Percentiles rank a stretch among this genome's conserved stretches.
These are phyloP conservation scores for Ditula angustiorana DNA, from an alignment of 2,888 invertebrate genomes.

Conservation along the genomic window DNA sequence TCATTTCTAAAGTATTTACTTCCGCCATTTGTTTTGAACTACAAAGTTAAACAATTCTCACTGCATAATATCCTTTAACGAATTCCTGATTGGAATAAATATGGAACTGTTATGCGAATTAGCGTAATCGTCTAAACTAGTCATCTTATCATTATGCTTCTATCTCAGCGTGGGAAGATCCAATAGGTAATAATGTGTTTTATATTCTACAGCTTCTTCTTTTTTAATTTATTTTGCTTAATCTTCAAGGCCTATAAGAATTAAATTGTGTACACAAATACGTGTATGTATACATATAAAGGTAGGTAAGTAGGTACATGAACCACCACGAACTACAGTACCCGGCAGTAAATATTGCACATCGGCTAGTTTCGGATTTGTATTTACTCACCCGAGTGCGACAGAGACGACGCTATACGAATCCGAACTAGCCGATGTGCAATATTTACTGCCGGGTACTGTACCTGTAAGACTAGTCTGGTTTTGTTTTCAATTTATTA, in stretches of 20 bases:
- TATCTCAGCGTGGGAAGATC: conserved; percentile 21
- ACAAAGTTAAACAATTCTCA: conserved; percentile 47
- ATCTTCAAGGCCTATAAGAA: background rate
- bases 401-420: no score
- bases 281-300: no score
- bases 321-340: no score
- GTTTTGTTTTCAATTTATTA: background rate
- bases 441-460: no score
- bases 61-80: conserved; percentile 17
- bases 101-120: conserved; percentile 17
- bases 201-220: background rate
- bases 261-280: no score
- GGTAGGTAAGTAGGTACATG: no score
- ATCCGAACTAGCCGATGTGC: no score
- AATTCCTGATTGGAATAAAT: conserved; percentile 22
- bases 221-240: background rate
- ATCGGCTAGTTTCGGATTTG: no score
- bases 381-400: no score
- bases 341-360: no score
- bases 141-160: conserved; percentile 10
- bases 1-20: conserved; percentile 59
- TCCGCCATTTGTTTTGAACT: conserved; percentile 60
- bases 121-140: conserved; percentile 10
- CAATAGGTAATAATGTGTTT: background rate
- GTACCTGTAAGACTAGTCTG: no score